Percentiles rank a stretch among this genome's conserved stretches.
Conservation (phyloP, 2,797 vertebrate genomes). For the Oreochromis mossambicus region DNA sequence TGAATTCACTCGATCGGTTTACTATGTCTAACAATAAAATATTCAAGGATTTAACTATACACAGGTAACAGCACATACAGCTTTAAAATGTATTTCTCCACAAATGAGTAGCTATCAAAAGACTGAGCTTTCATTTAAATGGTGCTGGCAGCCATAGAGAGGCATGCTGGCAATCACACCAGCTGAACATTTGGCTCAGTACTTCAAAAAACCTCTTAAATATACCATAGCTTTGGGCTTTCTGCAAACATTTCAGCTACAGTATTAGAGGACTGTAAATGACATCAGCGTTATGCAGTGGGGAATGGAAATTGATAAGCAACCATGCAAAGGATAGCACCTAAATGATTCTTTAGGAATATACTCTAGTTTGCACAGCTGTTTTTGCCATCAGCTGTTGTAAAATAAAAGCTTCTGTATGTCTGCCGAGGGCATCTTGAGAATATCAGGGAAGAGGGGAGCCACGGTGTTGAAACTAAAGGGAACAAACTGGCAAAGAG, state of each 20-base stretch:
- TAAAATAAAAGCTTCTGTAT: background rate
- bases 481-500: background rate
- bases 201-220: constrained; percentile 13
- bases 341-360: background rate
- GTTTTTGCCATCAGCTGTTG: constrained; percentile 15
- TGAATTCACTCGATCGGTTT: constrained; percentile 12
- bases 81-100: background rate
- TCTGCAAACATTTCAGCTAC: background rate
- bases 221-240: background rate
- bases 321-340: background rate
- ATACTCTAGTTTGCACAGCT: background rate
- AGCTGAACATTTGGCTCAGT: background rate
- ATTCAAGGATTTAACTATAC: background rate
- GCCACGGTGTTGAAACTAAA: constrained; percentile 20
- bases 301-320: background rate
- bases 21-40: constrained; percentile 13
- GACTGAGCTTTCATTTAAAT: constrained; percentile 10
- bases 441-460: constrained; percentile 28
- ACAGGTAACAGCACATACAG: background rate
- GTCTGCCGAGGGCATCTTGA: constrained; percentile 15
- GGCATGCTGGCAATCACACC: background rate
- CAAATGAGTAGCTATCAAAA: background rate
- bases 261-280: background rate
- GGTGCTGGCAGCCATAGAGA: background rate
- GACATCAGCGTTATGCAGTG: background rate